phyloP scores from a whole-genome alignment of 2,888 invertebrate genomes.

The Aphrophora alni region DNA sequence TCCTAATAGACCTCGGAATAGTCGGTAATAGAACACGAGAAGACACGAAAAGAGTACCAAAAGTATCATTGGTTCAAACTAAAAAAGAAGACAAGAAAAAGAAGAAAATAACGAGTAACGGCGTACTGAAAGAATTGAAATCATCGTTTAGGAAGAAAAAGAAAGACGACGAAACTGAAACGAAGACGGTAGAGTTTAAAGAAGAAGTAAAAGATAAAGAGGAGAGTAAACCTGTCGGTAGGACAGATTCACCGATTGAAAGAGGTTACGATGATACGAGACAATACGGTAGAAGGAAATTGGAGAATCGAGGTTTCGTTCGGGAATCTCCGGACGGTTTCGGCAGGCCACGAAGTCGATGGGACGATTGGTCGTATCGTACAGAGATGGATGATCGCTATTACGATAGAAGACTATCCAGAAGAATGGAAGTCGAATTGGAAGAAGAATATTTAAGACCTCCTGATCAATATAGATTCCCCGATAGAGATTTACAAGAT shows the following conservation, averaged over 20 bases:
- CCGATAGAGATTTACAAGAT: no score
- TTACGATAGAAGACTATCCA: conserved; percentile 13
- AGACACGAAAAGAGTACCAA: neutral
- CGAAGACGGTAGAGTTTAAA: conserved; percentile 18
- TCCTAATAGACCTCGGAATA: conserved; percentile 66
- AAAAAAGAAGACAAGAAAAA: conserved; percentile 25
- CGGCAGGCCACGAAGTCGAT: neutral
- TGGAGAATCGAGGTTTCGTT: conserved; percentile 38
- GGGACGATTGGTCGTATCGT: neutral
- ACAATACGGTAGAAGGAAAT: conserved; percentile 33
- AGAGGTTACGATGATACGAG: conserved; percentile 1
- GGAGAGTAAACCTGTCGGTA: conserved; percentile 17
- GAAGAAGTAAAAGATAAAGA: conserved; percentile 28
- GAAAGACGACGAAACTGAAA: conserved; percentile 21
- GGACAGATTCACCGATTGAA: neutral
- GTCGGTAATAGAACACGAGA: conserved; percentile 33
- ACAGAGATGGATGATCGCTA: no score
- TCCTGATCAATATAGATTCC: conserved; percentile 30
- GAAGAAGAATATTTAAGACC: conserved; percentile 36
- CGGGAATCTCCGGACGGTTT: conserved; percentile 17
- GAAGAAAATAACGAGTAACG: conserved; percentile 25
- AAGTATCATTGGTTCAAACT: neutral
- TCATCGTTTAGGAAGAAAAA: conserved; percentile 43
- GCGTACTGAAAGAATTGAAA: conserved; percentile 41
- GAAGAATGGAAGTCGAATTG: conserved; percentile 32